Percentiles rank a stretch among this genome's conserved stretches.
phyloP scores from a whole-genome alignment of 2,888 invertebrate species.

The Coelopa pilipes region DNA sequence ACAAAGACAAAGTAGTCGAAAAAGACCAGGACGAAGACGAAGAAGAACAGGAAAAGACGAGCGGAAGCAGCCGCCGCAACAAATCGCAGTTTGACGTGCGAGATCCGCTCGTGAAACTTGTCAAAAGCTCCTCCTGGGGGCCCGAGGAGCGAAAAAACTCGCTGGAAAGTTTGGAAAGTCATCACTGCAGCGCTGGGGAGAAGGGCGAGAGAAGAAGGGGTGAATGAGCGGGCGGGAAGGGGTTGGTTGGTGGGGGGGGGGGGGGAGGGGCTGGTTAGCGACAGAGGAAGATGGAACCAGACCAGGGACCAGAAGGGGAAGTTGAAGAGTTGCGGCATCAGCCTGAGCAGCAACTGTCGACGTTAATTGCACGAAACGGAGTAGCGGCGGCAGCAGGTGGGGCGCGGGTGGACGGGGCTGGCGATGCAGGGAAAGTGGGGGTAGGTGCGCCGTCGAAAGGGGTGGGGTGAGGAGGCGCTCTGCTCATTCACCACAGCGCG shows the following conservation, averaged over 20 bases:
- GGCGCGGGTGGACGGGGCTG: no score
- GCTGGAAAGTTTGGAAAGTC: background rate
- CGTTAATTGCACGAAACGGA: slow-evolving; percentile 11
- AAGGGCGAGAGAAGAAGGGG: background rate
- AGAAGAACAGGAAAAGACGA: background rate
- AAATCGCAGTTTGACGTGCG: slow-evolving; percentile 3
- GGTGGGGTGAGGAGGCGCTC: no score
- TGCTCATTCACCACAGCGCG: no score
- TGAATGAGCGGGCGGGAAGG: background rate
- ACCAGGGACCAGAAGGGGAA: no score
- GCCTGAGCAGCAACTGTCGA: background rate
- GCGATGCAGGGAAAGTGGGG: no score
- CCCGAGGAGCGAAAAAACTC: background rate
- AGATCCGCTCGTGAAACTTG: slow-evolving; percentile 2
- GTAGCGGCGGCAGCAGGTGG: background rate
- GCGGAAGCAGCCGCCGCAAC: background rate
- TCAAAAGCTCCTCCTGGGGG: background rate
- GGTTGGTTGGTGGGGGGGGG: no score
- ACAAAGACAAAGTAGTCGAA: background rate
- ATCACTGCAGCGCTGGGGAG: background rate
- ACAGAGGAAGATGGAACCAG: no score
- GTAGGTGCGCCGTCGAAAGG: no score
- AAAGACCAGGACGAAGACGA: background rate
- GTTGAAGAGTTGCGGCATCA: background rate
- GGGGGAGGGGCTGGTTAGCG: no score